Base-by-base conservation (phyloP, 2,797 vertebrate genomes). In the Melopsittacus undulatus region DNA sequence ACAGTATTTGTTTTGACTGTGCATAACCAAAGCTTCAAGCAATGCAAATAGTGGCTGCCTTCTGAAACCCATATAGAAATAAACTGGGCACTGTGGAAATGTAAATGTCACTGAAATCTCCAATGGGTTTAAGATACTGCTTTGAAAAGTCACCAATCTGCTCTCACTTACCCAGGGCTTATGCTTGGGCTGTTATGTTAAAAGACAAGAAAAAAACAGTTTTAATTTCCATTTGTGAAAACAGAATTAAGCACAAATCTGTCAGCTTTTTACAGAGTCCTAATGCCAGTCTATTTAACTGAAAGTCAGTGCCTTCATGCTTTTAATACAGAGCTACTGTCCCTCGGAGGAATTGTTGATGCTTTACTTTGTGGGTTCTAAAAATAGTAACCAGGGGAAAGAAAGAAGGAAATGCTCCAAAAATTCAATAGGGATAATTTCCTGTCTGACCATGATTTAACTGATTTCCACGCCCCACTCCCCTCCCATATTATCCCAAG, bases 101-200 rank as follows among this genome's bases (percentile, higher is more conserved):
- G 32, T 83, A 94, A 97, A 93, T 92, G 87, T 82, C 83, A 80
- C n/a, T 64, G 66, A 90, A 94, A 74, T 49, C 70, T 89, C 77
- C 77, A 45, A 32, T 27, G 78, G 22, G 3, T 89, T 85, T 62
- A 72, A 82, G 51, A 54, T 45, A 34, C 22, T 51, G 42, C 72
- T 85, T 48, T 78, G 75, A 89, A 94, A 87, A 92, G 62, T 92
- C 91, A 90, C 63, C 94, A 26, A 46, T 78, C 82, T 82, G 5
- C 42, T 72, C 84, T 96, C 27, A 27, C 54, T 59, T 79, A 85
- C 61, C 9, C 32, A 23, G 27, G 63, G 73, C 51, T 83, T 77
- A 16, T 66, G 76, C 64, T 82, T 64, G 34, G 45, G 49, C 66
- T 70, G 29, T n/a, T 67, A 6, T 40, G n/a, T 59, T 87, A 83